Conservation (phyloP, 2,113 vertebrate genomes). For the Megaceryle torquata region DNA sequence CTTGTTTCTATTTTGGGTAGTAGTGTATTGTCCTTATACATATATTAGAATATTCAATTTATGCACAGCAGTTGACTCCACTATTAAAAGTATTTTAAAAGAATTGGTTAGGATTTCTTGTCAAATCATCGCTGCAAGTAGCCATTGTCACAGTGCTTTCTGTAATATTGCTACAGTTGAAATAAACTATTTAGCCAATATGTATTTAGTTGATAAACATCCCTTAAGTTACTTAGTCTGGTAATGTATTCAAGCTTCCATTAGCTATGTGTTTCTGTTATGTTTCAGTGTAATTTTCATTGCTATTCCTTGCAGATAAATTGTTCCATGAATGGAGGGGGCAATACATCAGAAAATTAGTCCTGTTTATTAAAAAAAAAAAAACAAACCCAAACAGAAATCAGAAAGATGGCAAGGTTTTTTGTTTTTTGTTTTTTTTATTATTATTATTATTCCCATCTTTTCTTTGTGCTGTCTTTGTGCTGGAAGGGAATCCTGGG, state of each 20-base stretch:
- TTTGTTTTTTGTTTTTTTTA: neutral
- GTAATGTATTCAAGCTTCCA: neutral
- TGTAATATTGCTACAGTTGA: neutral
- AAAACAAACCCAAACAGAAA: neutral
- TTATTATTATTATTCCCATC: too few species aligned
- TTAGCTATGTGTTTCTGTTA: conserved; percentile 28
- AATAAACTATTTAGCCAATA: conserved; percentile 1
- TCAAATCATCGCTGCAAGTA: neutral
- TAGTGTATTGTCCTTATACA: neutral
- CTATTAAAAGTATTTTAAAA: neutral
- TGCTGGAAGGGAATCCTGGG: neutral
- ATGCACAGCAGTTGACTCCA: neutral
- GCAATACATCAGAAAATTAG: neutral
- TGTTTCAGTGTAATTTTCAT: conserved; percentile 10
- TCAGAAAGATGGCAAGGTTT: neutral
- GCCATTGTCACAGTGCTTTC: neutral
- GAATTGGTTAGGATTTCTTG: neutral
- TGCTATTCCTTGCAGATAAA: conserved; percentile 20
- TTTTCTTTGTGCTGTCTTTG: neutral
- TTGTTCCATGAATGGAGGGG: neutral
- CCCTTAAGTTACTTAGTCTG: neutral
- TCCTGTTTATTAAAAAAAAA: neutral
- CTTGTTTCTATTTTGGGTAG: neutral
- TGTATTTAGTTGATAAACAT: conserved; percentile 2
- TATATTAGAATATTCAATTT: neutral